Percentiles rank a stretch among this genome's conserved stretches.
phyloP scores from a whole-genome alignment of 1,140 invertebrate genomes.

The Drosophila suzukii region DNA sequence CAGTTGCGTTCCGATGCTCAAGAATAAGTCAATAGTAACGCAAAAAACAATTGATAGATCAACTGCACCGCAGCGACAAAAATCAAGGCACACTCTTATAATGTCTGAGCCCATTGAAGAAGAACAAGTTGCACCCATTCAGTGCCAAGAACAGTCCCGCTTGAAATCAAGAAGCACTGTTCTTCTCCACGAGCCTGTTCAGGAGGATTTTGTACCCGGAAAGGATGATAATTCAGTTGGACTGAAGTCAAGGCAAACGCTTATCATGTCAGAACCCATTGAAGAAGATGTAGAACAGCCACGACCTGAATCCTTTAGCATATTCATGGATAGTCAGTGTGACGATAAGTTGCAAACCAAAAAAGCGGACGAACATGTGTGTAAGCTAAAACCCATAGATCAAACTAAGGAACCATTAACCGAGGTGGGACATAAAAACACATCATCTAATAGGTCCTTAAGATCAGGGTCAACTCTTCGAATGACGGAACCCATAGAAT shows the following conservation, averaged over 20 bases:
- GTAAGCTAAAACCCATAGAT: neutral
- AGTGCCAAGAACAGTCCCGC: neutral
- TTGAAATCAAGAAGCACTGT: constrained; percentile 1
- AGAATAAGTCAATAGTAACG: neutral
- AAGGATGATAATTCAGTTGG: neutral
- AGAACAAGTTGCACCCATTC: neutral
- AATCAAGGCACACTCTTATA: neutral
- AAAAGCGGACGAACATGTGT: neutral
- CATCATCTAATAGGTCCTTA: neutral
- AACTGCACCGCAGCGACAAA: neutral
- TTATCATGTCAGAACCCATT: constrained; percentile 18
- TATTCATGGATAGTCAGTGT: neutral
- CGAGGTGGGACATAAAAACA: neutral
- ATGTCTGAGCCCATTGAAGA: constrained; percentile 10
- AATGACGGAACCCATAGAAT: constrained; percentile 1
- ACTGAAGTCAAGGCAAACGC: constrained; percentile 10
- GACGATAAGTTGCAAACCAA: neutral
- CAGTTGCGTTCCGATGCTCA: neutral
- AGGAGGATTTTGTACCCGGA: neutral
- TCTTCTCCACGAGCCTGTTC: neutral
- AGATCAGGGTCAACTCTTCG: neutral
- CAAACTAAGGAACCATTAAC: neutral
- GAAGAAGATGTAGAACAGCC: constrained; percentile 19
- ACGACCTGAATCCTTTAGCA: neutral
- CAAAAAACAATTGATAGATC: neutral